Percentiles rank a stretch among this genome's conserved stretches.
phyloP scores from a whole-genome alignment of 1,140 invertebrate genomes.

The Drusus annulatus region DNA sequence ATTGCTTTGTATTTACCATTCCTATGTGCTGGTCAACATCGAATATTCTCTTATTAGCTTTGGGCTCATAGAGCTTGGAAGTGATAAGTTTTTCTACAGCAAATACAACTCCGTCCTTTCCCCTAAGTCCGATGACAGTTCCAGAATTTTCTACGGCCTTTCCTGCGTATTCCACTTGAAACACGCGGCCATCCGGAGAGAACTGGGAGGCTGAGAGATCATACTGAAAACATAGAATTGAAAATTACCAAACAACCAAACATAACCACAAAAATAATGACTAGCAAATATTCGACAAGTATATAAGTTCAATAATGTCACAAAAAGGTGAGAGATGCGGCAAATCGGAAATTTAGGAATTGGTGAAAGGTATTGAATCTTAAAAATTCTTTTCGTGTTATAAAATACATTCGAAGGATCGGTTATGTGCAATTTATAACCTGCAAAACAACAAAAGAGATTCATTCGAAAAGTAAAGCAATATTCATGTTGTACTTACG shows the following conservation, averaged over 20 bases:
- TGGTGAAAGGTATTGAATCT: no score
- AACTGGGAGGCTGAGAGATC: constrained; percentile 99
- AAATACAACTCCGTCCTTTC: constrained; percentile 97
- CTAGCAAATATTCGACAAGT: constrained; percentile 36
- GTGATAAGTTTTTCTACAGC: constrained; percentile 98
- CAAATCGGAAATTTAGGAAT: no score
- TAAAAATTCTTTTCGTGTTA: no score
- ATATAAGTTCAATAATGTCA: background rate
- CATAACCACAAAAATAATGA: constrained; percentile 11
- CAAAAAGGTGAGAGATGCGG: no score
- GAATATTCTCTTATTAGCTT: constrained; percentile 95
- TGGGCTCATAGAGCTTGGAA: constrained; percentile 96
- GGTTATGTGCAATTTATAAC: background rate
- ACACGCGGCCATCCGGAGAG: constrained; percentile 98
- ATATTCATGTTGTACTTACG: constrained; percentile 75
- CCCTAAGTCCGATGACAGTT: constrained; percentile 94
- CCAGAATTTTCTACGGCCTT: constrained; percentile 99
- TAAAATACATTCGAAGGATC: no score
- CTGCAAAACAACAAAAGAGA: constrained; percentile 2
- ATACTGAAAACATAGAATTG: constrained; percentile 80
- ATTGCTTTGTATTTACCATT: constrained; percentile 76
- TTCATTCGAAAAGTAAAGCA: background rate
- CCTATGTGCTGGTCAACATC: constrained; percentile 96
- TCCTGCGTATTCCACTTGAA: constrained; percentile 99
- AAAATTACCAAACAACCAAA: background rate